These are phyloP conservation scores for Epinephelus cyanopodus DNA, from an alignment of 2,113 vertebrate species.

Conservation along the genomic window DNA sequence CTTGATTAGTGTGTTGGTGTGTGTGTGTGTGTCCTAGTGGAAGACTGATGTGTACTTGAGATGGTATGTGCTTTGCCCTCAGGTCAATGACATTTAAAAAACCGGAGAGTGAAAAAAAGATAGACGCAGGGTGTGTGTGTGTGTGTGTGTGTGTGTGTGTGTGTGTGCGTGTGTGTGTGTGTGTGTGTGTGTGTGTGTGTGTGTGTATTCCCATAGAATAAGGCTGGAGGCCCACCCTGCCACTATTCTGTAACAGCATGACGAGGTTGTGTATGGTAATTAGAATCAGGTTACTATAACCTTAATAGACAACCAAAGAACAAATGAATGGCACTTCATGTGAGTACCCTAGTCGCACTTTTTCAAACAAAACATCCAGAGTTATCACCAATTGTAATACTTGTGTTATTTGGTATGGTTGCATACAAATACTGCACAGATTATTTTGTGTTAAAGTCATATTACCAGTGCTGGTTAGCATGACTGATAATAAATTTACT, in stretches of 20 bases:
- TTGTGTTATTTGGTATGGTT: neutral
- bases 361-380: neutral
- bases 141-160: slow-evolving; percentile 16
- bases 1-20: slow-evolving; percentile 50
- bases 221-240: slow-evolving; percentile 44
- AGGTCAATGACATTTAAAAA: slow-evolving; percentile 84
- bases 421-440: neutral
- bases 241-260: slow-evolving; percentile 41
- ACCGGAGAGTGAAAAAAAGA: slow-evolving; percentile 55
- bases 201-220: slow-evolving; percentile 46
- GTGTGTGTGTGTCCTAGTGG: slow-evolving; percentile 63
- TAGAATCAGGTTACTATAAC: slow-evolving; percentile 20
- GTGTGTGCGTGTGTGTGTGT: slow-evolving; percentile 34
- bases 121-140: slow-evolving; percentile 27
- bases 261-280: slow-evolving; percentile 54
- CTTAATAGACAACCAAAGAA: slow-evolving; percentile 22
- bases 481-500: neutral
- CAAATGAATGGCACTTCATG: neutral
- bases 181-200: slow-evolving; percentile 37
- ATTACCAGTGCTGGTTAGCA: neutral
- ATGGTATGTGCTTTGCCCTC: slow-evolving; percentile 72
- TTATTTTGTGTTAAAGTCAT: neutral
- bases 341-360: neutral
- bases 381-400: neutral
- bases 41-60: slow-evolving; percentile 66